These are phyloP conservation scores for Lasius platythorax DNA, from an alignment of 2,888 invertebrate genomes.

Conservation along the genomic window DNA sequence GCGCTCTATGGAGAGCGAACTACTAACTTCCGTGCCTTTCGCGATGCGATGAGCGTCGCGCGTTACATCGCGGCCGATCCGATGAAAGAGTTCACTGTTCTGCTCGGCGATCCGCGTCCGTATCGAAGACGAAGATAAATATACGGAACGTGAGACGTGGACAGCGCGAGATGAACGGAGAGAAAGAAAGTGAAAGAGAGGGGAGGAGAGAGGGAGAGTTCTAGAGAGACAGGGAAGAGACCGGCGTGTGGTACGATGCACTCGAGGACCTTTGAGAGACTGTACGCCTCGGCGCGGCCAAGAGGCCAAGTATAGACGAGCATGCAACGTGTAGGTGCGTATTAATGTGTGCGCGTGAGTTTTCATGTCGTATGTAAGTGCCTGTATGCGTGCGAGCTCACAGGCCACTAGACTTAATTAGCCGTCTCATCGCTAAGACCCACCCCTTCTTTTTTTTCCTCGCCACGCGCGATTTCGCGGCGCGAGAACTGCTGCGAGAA, in stretches of 20 bases:
- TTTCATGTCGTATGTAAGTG: background rate
- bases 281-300: slow-evolving; percentile 79
- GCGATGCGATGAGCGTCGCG: slow-evolving; percentile 39
- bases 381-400: background rate
- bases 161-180: slow-evolving; percentile 44
- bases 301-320: slow-evolving; percentile 83
- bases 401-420: slow-evolving; percentile 73
- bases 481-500: background rate
- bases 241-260: slow-evolving; percentile 80
- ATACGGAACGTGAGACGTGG: slow-evolving; percentile 45
- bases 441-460: slow-evolving; percentile 53
- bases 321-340: slow-evolving; percentile 49
- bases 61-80: slow-evolving; percentile 52
- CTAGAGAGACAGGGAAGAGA: slow-evolving; percentile 53
- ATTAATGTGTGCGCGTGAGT: slow-evolving; percentile 42
- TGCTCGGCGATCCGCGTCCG: slow-evolving; percentile 35
- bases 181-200: slow-evolving; percentile 9
- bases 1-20: slow-evolving; percentile 33
- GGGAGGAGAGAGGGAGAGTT: slow-evolving; percentile 43
- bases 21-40: slow-evolving; percentile 40
- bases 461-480: slow-evolving; percentile 50
- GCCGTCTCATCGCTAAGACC: slow-evolving; percentile 67
- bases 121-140: slow-evolving; percentile 61
- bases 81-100: slow-evolving; percentile 71
- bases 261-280: slow-evolving; percentile 83